Evolutionary conservation across 2,113 vertebrate species (phyloP), one percentile per base, ranked within the genome.

Genomic region (Morone saxatilis): DNA sequence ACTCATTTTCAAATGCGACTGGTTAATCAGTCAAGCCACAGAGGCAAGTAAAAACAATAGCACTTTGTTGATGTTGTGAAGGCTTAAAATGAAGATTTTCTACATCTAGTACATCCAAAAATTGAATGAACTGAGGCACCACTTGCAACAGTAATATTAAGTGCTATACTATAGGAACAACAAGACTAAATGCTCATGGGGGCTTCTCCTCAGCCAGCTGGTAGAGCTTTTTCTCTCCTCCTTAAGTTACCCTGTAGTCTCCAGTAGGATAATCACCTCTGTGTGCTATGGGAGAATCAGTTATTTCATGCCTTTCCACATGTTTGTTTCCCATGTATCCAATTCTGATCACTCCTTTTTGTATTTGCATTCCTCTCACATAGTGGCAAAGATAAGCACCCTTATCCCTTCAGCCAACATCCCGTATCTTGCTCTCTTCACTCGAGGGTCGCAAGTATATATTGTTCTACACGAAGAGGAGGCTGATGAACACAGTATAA

Each of bases 401-500:
- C 74, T 84, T 61, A 87, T 92, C 86, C 87, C 78, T 66, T 80
- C 79, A 83, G 73, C 80, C 82, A 89, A 83, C 87, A 84, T 71
- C 86, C 84, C 78, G 0, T 88, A 86, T 89, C 92, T 88, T 65
- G 63, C 79, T 73, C 80, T 80, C 11, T 65, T 88, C 91, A 83
- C 85, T 66, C 56, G 87, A 90, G 91, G 85, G 83, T 76, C 66
- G 47, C 75, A 16, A 83, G 87, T 81, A 63, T 82, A 75, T 80
- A 80, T 92, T 93, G 90, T 92, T 90, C 90, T 84, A 88, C 86
- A 85, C 43, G 31, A 68, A 78, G 83, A 90, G 74, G 87, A 85
- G 86, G 87, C 87, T 87, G 86, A 91, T 91, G 91, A 93, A 85
- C 81, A 86, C 54, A 63, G 71, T 72, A 40, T 93, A 94, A 95